A percentile compares a stretch with the other conserved stretches of the same genome.
These are phyloP conservation scores for Megaceryle maxima DNA, from an alignment of 2,113 vertebrate genomes.

Conservation along the genomic window DNA sequence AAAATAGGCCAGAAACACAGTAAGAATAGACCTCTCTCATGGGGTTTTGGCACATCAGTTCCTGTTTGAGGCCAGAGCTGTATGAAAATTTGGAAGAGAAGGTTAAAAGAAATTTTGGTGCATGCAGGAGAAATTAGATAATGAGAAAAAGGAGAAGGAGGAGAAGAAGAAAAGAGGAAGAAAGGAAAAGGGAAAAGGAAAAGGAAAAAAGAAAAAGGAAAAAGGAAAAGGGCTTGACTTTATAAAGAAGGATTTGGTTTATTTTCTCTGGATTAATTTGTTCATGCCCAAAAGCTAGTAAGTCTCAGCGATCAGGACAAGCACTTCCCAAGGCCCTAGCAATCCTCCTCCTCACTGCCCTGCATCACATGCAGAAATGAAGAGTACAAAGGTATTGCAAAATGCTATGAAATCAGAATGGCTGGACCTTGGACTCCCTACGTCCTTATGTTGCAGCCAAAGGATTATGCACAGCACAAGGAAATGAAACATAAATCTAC, in stretches of 20 bases:
- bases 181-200: not conserved
- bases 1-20: conserved; percentile 15
- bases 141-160: not conserved
- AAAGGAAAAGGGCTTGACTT: not conserved
- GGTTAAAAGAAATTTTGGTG: not conserved
- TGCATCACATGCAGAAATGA: not conserved
- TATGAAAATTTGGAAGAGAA: conserved; percentile 5
- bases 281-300: not conserved
- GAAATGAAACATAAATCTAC: not conserved
- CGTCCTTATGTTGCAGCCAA: not conserved
- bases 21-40: conserved; percentile 32
- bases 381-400: not conserved
- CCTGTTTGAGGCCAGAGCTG: not conserved
- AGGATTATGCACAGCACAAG: not conserved
- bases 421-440: not conserved
- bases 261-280: not conserved
- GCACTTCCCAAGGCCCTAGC: not conserved
- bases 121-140: not conserved
- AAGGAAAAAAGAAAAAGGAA: not conserved
- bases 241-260: not conserved
- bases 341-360: not conserved
- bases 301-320: not conserved
- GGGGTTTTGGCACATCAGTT: conserved; percentile 2
- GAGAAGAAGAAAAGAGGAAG: not conserved
- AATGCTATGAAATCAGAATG: not conserved